These are phyloP conservation scores for Hydropsyche betteni DNA, from an alignment of 2,888 invertebrate species.

Conservation along the genomic window DNA sequence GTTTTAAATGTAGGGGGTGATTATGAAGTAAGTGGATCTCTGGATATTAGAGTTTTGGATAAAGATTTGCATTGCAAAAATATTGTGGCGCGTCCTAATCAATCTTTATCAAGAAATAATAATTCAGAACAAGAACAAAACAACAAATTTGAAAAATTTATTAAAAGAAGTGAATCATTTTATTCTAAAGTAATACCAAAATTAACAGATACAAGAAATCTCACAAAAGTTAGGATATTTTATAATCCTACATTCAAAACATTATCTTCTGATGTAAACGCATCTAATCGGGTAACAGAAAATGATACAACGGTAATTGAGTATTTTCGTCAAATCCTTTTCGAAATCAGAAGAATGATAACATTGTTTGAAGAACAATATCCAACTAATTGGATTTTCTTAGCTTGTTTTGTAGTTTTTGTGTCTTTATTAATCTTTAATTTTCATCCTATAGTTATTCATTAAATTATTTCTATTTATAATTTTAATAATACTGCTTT, in stretches of 20 bases:
- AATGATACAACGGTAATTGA: neutral
- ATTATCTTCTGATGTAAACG: slow-evolving; percentile 51
- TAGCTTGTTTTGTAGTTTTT: slow-evolving; percentile 20
- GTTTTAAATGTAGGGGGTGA: slow-evolving; percentile 60
- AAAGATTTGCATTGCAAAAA: slow-evolving; percentile 62
- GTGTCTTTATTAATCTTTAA: neutral
- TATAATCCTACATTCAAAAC: slow-evolving; percentile 64
- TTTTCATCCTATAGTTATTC: slow-evolving; percentile 3
- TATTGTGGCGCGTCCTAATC: slow-evolving; percentile 62
- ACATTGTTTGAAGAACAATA: slow-evolving; percentile 1
- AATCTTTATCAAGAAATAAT: slow-evolving; percentile 54
- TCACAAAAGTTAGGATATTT: slow-evolving; percentile 63
- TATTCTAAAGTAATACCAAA: slow-evolving; percentile 60
- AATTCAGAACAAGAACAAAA: slow-evolving; percentile 61
- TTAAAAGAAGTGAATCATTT: slow-evolving; percentile 64
- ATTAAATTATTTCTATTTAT: no score
- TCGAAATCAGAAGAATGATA: neutral
- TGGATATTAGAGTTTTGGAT: slow-evolving; percentile 61
- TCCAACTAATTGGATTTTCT: slow-evolving; percentile 25
- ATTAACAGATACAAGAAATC: slow-evolving; percentile 54
- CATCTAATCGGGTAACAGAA: neutral
- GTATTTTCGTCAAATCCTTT: slow-evolving; percentile 6
- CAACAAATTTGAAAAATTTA: slow-evolving; percentile 62
- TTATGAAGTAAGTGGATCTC: slow-evolving; percentile 60
- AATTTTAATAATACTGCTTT: no score